These are phyloP conservation scores for Anastatus disparis DNA, from an alignment of 1,140 invertebrate species.

Conservation along the genomic window DNA sequence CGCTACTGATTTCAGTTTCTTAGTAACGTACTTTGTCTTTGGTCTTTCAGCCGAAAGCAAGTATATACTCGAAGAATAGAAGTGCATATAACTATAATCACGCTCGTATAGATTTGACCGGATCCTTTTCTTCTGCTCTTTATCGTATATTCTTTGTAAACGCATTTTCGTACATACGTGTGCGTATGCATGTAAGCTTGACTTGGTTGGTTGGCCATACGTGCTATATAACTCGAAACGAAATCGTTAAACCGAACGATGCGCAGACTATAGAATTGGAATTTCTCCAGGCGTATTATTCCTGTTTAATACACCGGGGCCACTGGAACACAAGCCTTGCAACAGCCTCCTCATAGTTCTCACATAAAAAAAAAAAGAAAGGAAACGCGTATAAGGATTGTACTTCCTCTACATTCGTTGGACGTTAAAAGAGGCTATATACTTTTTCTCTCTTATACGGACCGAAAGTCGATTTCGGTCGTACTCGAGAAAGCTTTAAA, in stretches of 20 bases:
- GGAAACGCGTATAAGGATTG: slow-evolving; percentile 1
- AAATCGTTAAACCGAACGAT: slow-evolving; percentile 50
- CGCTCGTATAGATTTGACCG: slow-evolving; percentile 32
- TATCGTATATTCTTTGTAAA: too few relatives aligned
- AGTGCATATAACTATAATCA: slow-evolving; percentile 37
- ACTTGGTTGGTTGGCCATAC: neutral
- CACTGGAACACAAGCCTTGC: slow-evolving; percentile 24
- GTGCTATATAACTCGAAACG: slow-evolving; percentile 40
- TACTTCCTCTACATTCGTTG: slow-evolving; percentile 15
- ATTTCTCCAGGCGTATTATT: slow-evolving; percentile 48
- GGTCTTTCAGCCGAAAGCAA: too few relatives aligned
- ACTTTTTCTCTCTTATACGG: slow-evolving; percentile 20
- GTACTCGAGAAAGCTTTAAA: neutral
- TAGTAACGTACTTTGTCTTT: neutral
- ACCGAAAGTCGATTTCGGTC: slow-evolving; percentile 28
- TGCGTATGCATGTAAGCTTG: neutral
- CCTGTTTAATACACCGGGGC: slow-evolving; percentile 41
- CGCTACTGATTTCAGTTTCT: slow-evolving; percentile 29
- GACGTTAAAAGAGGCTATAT: slow-evolving; percentile 31
- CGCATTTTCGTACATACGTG: too few relatives aligned
- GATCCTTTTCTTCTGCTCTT: too few relatives aligned
- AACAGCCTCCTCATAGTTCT: slow-evolving; percentile 1
- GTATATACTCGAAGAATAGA: slow-evolving; percentile 22
- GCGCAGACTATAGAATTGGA: slow-evolving; percentile 49
- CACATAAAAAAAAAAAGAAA: too few relatives aligned